Percentiles rank a stretch among this genome's conserved stretches.
phyloP scores from a whole-genome alignment of 2,113 vertebrate genomes.

The Engystomops pustulosus region DNA sequence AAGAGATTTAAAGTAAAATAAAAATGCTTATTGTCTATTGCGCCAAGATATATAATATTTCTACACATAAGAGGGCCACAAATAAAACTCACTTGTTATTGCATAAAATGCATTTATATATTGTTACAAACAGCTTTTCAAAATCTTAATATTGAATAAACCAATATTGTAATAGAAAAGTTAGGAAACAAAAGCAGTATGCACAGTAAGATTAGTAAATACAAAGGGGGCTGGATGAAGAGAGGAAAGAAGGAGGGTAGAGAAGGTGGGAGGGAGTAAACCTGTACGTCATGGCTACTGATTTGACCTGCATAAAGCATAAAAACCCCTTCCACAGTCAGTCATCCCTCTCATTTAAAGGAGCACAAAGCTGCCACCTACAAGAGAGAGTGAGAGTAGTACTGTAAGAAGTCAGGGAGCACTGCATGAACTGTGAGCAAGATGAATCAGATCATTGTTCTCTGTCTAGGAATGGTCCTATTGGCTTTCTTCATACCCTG shows the following conservation, averaged over 20 bases:
- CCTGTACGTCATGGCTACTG: slow-evolving; percentile 40
- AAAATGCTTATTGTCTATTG: too few relatives aligned
- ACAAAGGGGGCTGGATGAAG: neutral
- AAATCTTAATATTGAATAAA: neutral
- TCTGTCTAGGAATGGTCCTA: slow-evolving; percentile 74
- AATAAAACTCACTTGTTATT: too few relatives aligned
- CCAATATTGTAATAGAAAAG: neutral
- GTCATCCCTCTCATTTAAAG: rapidly evolving
- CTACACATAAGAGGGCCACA: too few relatives aligned
- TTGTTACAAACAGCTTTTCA: neutral
- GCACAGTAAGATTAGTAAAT: neutral
- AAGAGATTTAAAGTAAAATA: too few relatives aligned
- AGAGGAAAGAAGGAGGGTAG: neutral
- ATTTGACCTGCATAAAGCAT: slow-evolving; percentile 50
- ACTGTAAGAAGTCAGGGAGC: neutral
- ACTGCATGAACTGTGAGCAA: neutral
- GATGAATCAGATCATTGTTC: slow-evolving; percentile 43
- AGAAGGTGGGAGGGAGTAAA: slow-evolving; percentile 41
- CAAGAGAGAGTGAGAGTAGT: neutral
- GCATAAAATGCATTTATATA: too few relatives aligned
- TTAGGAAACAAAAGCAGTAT: neutral
- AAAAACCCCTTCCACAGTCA: slow-evolving; percentile 32
- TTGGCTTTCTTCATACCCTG: slow-evolving; percentile 72
- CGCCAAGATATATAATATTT: too few relatives aligned
- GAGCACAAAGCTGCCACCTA: neutral